Conservation (phyloP, 2,797 vertebrate genomes). For the Galago senegalensis region DNA sequence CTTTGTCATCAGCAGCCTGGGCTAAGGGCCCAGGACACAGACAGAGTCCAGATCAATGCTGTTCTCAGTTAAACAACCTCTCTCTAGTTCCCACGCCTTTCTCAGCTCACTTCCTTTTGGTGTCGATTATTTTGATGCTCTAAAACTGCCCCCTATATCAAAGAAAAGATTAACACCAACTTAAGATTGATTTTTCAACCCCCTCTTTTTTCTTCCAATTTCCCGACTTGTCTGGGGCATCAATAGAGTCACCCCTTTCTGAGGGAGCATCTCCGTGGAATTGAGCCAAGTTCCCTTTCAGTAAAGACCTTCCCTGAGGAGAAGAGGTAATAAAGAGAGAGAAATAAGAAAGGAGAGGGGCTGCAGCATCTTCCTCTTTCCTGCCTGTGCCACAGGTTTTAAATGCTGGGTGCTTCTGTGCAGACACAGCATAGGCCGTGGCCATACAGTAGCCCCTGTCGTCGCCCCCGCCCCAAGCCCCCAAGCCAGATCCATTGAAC, state of each 20-base stretch:
- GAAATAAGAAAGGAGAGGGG: not conserved
- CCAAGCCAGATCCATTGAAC: not conserved
- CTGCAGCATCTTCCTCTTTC: constrained; percentile 15
- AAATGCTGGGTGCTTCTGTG: not conserved
- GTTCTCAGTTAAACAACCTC: not conserved
- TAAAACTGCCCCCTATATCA: constrained; percentile 46
- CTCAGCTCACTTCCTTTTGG: not conserved
- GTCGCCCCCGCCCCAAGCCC: no score
- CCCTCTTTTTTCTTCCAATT: not conserved
- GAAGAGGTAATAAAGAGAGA: constrained; percentile 54
- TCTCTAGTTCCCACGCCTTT: not conserved
- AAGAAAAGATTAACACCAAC: constrained; percentile 44
- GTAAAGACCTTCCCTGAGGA: constrained; percentile 57
- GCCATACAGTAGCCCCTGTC: not conserved
- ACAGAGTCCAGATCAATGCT: not conserved
- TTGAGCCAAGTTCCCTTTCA: constrained; percentile 58
- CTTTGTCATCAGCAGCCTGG: not conserved
- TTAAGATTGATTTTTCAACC: constrained; percentile 29
- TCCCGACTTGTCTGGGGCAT: not conserved
- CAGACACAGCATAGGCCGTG: not conserved
- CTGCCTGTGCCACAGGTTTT: not conserved
- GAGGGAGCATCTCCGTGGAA: constrained; percentile 14
- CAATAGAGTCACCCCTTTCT: constrained; percentile 15
- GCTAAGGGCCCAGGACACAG: not conserved
- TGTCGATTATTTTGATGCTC: not conserved